A percentile compares a stretch with the other conserved stretches of the same genome.
phyloP scores from a whole-genome alignment of 2,888 invertebrate genomes.

The Brachyopa scutellaris region DNA sequence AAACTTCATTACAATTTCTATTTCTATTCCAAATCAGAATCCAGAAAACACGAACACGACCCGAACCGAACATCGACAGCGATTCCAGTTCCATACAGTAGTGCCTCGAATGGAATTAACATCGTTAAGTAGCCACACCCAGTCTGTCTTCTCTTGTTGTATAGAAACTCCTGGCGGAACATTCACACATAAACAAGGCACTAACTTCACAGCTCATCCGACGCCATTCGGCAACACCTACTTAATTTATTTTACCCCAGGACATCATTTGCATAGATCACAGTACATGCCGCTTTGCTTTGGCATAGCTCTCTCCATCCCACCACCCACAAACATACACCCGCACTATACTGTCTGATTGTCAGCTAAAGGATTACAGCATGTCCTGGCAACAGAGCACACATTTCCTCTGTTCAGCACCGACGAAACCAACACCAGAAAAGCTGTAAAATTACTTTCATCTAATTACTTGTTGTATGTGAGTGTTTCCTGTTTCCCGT shows the following conservation, averaged over 20 bases:
- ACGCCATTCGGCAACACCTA: slow-evolving; percentile 70
- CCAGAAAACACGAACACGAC: slow-evolving; percentile 54
- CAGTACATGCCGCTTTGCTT: slow-evolving; percentile 42
- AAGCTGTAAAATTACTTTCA: slow-evolving; percentile 64
- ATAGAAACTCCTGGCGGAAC: slow-evolving; percentile 1
- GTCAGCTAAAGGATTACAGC: slow-evolving; percentile 64
- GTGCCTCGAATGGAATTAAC: slow-evolving; percentile 68
- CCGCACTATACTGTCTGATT: slow-evolving; percentile 29
- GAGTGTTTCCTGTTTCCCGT: slow-evolving; percentile 46
- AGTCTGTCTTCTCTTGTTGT: slow-evolving; percentile 24
- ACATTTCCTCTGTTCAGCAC: slow-evolving; percentile 1
- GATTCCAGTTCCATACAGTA: slow-evolving; percentile 47
- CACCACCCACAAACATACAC: slow-evolving; percentile 18
- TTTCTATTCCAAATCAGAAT: slow-evolving; percentile 62
- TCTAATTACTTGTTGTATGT: slow-evolving; percentile 67
- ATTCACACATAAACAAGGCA: slow-evolving; percentile 55
- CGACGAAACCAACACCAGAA: slow-evolving; percentile 18
- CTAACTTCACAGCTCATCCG: slow-evolving; percentile 67
- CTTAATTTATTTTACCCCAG: slow-evolving; percentile 71
- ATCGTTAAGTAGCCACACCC: slow-evolving; percentile 71
- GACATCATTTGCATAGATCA: slow-evolving; percentile 72
- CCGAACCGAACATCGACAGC: slow-evolving; percentile 51
- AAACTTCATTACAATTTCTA: slow-evolving; percentile 53
- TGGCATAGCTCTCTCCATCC: slow-evolving; percentile 1
- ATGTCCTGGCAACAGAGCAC: slow-evolving; percentile 35